Percentiles rank a stretch among this genome's conserved stretches.
These are phyloP conservation scores for Strix occidentalis DNA, from an alignment of 2,797 vertebrate genomes.

Conservation along the genomic window DNA sequence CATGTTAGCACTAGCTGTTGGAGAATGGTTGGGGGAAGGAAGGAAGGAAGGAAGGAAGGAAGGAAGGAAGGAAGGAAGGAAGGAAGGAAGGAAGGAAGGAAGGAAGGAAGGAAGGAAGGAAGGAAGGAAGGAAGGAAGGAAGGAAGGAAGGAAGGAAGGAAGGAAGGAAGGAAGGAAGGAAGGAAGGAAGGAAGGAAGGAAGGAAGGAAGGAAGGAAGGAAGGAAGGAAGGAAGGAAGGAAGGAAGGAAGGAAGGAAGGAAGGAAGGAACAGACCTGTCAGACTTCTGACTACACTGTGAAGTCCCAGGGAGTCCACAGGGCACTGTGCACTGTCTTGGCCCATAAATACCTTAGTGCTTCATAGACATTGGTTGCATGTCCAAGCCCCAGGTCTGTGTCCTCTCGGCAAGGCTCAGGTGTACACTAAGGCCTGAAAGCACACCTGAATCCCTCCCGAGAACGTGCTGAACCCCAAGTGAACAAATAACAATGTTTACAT, in stretches of 20 bases:
- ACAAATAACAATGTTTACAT: neutral
- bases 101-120: too few relatives aligned
- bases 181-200: accelerated
- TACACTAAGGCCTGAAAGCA: neutral
- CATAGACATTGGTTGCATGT: neutral
- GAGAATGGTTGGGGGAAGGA: neutral
- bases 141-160: neutral
- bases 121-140: neutral
- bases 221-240: neutral
- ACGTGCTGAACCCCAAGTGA: neutral
- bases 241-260: neutral
- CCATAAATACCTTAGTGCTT: neutral
- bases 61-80: neutral
- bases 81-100: neutral
- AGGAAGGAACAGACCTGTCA: neutral
- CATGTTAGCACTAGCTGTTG: neutral
- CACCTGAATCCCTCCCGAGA: neutral
- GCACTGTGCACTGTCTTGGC: neutral
- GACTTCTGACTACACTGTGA: neutral
- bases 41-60: accelerated
- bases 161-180: neutral
- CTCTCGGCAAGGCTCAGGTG: neutral
- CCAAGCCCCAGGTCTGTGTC: neutral
- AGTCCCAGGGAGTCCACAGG: neutral
- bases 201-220: too few relatives aligned